A percentile compares a stretch with the other conserved stretches of the same genome.
Conservation (phyloP, 1,140 invertebrate species). For the Pissodes strobi region DNA sequence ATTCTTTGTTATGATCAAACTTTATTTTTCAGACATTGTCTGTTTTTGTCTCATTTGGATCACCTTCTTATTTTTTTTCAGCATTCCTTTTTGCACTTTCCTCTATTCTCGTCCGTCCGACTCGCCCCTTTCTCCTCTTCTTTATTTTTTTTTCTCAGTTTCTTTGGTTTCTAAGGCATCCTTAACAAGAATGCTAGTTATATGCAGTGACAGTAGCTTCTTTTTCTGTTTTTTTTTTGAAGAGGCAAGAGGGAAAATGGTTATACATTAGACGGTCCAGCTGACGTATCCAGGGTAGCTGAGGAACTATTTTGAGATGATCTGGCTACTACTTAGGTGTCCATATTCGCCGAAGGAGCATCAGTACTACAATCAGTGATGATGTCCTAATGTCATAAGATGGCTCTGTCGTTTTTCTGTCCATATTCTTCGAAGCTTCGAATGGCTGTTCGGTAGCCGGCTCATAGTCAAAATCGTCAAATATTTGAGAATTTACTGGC, state of each 20-base stretch:
- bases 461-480: neutral
- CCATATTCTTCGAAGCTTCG: neutral
- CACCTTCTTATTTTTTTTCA: neutral
- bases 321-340: neutral
- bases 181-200: neutral
- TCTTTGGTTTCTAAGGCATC: neutral
- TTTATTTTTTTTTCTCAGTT: neutral
- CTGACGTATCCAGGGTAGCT: neutral
- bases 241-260: neutral
- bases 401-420: neutral
- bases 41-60: neutral
- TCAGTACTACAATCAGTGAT: neutral
- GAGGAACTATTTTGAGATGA: neutral
- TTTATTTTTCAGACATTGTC: neutral
- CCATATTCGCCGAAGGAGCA: neutral
- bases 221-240: neutral
- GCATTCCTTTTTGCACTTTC: neutral
- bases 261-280: neutral
- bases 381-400: neutral
- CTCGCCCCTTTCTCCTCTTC: too few species aligned
- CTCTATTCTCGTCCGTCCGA: too few species aligned
- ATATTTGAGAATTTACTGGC: neutral
- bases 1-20: neutral
- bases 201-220: too few species aligned
- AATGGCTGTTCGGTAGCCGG: neutral